Base-by-base conservation (phyloP, 1,140 invertebrate genomes). In the Zaprionus gabonicus region DNA sequence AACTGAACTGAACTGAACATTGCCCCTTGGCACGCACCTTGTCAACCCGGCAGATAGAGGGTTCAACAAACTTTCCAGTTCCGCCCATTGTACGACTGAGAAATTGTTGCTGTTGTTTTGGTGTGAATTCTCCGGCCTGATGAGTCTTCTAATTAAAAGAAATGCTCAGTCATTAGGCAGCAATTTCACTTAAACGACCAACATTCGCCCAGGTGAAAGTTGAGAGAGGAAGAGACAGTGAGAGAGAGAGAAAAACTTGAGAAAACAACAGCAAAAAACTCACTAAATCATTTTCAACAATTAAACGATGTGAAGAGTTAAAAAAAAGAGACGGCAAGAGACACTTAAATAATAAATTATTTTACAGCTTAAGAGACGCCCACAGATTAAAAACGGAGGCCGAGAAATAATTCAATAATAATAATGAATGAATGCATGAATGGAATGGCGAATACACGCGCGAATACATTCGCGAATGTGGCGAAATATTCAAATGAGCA, bases 161-260 rank as follows among this genome's bases (percentile, higher is more conserved):
- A 85, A 90, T 85, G 85, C 78, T 69, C 78, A 81, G 85, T 88
- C 84, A 88, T 88, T 90, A 88, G 79, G 76, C 85, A 64, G 70
- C 71, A 85, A 88, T 88, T 88, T 90, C 81, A 90, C 85, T 82
- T 81, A 70, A 74, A 65, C 65, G 75, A 64, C 71, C 17, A 66
- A 53, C 70, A 68, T 46, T 56, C 55, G 62, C 66, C 58, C 71
- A 77, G 85, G 85, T 90, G 81, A 88, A 88, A 88, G 85, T 90
- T 80, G 25, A 68, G 17, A 49, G 31, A 68, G 25, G 27, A 28
- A 36, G 28, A 69, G 25, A 58, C 9, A 44, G 25, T 23, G n/a
- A 15, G 58, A 41, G 66, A 66, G 72, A 64, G 58, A 63, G 53
- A 76, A 62, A 76, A 72, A 57, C 46, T 76, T 46, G 44, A 68